Evolutionary conservation across 2,888 invertebrate genomes (phyloP), one percentile per base, ranked within the genome.

Genomic region (Megastigmus dorsalis): DNA sequence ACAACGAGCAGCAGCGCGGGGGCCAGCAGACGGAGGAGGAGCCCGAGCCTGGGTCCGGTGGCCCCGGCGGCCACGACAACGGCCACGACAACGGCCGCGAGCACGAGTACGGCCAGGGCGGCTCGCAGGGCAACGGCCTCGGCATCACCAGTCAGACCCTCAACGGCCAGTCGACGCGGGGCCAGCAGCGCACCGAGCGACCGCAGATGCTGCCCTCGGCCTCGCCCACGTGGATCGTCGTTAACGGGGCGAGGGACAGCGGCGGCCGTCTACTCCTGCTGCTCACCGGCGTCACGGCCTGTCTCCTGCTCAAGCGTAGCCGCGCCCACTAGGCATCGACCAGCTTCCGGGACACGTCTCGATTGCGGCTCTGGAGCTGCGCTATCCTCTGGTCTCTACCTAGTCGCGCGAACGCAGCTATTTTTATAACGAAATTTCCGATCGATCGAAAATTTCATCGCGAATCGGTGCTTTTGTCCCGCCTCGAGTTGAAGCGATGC

Each of bases 101-200:
- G 63, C 70, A 75, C 13, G 60, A 48, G 26, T 65, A 41, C 4
- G 75, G 77, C 4, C 68, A 59, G 3, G 38, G 50, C 18, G 73
- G 38, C 0, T n/a, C n/a, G n/a, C 69, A 69, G 9, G 77, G 65
- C 5, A 78, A 77, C 70, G 62, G 77, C 72, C 62, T 63, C 23
- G 52, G 60, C 30, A 33, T 38, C 10, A 74, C 59, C n/a, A 68
- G 68, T 20, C 73, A 62, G 50, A 74, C 76, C 71, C 10, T 72
- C 28, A 77, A 78, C 23, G 36, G 28, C 20, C 74, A 68, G 10
- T 30, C 43, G 41, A 77, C 80, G 38, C 82, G 84, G 13, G 85
- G 84, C 15, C 82, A 82, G 28, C 85, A 86, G 15, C 83, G 83
- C 65, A 87, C 87, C 55, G 87, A 88, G 63, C 82, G 82, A 48